phyloP scores from a whole-genome alignment of 2,888 invertebrate species.

The Chrysomela aeneicollis region DNA sequence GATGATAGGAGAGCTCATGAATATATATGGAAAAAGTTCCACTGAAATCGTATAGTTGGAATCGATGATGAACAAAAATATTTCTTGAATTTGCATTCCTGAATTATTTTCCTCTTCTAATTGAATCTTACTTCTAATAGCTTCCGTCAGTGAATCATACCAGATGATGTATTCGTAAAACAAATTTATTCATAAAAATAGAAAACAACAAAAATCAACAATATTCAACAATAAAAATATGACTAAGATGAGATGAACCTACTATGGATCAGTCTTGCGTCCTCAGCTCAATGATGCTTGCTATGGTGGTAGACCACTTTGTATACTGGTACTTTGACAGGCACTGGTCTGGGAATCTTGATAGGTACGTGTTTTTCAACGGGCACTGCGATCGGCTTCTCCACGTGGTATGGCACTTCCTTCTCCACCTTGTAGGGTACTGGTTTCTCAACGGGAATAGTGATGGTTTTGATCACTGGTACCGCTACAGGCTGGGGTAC shows the following conservation, averaged over 20 bases:
- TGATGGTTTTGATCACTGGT: slow-evolving; percentile 73
- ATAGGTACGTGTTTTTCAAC: slow-evolving; percentile 74
- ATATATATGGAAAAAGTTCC: too few relatives aligned
- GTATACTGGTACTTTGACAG: slow-evolving; percentile 75
- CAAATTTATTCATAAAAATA: slow-evolving; percentile 30
- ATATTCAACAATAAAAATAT: slow-evolving; percentile 32
- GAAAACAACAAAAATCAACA: slow-evolving; percentile 36
- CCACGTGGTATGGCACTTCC: slow-evolving; percentile 70
- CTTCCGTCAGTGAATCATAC: not conserved
- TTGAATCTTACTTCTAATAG: too few relatives aligned
- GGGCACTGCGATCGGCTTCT: slow-evolving; percentile 74
- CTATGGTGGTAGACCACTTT: slow-evolving; percentile 77
- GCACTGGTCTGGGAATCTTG: slow-evolving; percentile 73
- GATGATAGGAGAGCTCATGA: too few relatives aligned
- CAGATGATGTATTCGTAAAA: slow-evolving; percentile 9
- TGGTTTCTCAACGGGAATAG: slow-evolving; percentile 75
- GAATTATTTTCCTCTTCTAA: too few relatives aligned
- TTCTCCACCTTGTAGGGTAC: slow-evolving; percentile 76
- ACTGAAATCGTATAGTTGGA: too few relatives aligned
- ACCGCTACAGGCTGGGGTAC: slow-evolving; percentile 74
- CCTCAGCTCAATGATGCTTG: slow-evolving; percentile 59
- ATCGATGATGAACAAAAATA: too few relatives aligned
- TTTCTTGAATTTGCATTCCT: too few relatives aligned
- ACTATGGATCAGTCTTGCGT: slow-evolving; percentile 49
- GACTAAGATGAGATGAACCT: slow-evolving; percentile 33